Percentiles rank a stretch among this genome's conserved stretches.
Evolutionary conservation across 2,113 vertebrate genomes (phyloP).

Genomic region (Neotoma lepida): DNA sequence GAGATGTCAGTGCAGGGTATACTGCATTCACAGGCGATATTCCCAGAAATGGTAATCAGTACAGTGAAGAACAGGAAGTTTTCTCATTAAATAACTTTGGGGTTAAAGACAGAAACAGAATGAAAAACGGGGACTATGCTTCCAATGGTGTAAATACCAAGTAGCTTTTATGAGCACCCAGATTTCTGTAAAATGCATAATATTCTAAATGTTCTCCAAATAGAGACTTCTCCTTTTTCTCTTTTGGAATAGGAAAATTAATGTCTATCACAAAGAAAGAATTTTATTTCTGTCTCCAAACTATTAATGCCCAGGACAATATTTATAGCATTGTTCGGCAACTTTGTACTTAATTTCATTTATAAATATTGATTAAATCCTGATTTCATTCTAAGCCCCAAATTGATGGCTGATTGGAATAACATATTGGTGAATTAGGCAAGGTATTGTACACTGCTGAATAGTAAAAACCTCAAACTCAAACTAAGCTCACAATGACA

Average conservation of each 20-base stretch:
- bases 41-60: constrained; percentile 24
- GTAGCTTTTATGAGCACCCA: not conserved
- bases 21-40: not conserved
- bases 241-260: not conserved
- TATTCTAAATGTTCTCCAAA: not conserved
- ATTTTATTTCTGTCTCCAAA: not conserved
- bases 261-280: not conserved
- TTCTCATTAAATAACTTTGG: constrained; percentile 53
- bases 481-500: not conserved
- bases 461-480: not conserved
- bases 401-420: not conserved
- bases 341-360: not conserved
- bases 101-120: not conserved
- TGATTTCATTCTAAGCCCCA: not conserved
- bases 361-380: not conserved
- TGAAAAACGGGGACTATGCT: not conserved
- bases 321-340: not conserved
- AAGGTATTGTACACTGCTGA: not conserved
- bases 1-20: constrained; percentile 64
- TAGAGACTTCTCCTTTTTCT: not conserved
- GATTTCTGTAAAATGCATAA: not conserved
- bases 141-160: not conserved
- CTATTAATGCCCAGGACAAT: not conserved
- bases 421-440: not conserved
- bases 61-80: constrained; percentile 32